These are phyloP conservation scores for Masticophis lateralis DNA, from an alignment of 2,797 vertebrate genomes.

Conservation along the genomic window DNA sequence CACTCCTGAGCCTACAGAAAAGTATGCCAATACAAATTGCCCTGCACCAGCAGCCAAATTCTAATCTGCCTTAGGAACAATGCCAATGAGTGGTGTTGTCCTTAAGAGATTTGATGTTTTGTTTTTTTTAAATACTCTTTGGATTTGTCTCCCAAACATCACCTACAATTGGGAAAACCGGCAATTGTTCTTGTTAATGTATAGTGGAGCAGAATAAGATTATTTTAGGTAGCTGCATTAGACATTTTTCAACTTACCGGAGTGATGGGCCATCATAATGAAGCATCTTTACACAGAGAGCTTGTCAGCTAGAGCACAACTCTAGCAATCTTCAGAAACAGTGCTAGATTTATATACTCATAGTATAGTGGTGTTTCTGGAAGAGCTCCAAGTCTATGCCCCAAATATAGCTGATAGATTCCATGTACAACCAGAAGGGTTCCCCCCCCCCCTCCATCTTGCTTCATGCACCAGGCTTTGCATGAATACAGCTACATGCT, in stretches of 20 bases:
- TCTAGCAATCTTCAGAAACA: background rate
- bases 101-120: background rate
- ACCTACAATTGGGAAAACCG: background rate
- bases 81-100: background rate
- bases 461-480: background rate
- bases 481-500: background rate
- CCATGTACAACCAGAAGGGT: background rate
- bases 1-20: background rate
- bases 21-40: background rate
- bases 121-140: background rate
- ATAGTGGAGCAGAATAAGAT: background rate
- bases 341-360: background rate
- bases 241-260: background rate
- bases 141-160: background rate
- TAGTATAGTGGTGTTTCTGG: background rate
- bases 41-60: background rate
- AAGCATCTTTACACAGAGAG: background rate
- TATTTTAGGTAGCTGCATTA: background rate
- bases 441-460: background rate
- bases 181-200: background rate
- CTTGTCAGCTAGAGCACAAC: background rate
- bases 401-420: background rate
- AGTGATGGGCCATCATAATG: background rate
- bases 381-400: background rate
- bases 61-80: background rate